Evolutionary conservation across 2,113 vertebrate genomes (phyloP).

Genomic region (Catharus fuscescens): DNA sequence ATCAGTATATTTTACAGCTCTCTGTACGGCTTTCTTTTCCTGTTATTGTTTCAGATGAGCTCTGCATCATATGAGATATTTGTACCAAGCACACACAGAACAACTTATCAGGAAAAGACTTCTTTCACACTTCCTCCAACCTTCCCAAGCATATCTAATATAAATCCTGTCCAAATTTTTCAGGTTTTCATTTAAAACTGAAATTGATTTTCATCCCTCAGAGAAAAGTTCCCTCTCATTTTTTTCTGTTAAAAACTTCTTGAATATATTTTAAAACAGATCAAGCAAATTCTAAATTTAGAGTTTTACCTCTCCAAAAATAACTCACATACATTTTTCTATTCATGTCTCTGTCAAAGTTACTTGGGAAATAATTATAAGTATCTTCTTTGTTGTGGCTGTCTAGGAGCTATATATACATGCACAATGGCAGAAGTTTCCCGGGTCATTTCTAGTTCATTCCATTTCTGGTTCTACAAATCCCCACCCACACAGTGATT

Average conservation of each 20-base stretch:
- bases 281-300: slow-evolving; percentile 26
- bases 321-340: neutral
- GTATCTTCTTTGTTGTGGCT: slow-evolving; percentile 23
- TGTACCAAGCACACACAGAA: neutral
- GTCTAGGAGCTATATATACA: neutral
- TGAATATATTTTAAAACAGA: neutral
- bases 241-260: neutral
- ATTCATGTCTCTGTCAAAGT: neutral
- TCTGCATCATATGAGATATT: neutral
- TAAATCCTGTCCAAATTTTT: neutral
- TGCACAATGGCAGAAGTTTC: neutral
- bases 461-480: neutral
- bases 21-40: neutral
- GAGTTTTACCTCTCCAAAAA: slow-evolving; percentile 27
- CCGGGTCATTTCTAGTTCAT: slow-evolving; percentile 35
- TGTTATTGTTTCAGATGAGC: neutral
- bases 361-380: slow-evolving; percentile 23
- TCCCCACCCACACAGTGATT: neutral
- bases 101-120: neutral
- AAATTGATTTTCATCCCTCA: neutral
- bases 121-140: neutral
- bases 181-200: neutral
- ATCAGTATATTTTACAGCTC: neutral
- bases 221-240: neutral
- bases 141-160: neutral